Evolutionary conservation across 2,888 invertebrate genomes (phyloP).

Genomic region (Stenolophus ochropezus): DNA sequence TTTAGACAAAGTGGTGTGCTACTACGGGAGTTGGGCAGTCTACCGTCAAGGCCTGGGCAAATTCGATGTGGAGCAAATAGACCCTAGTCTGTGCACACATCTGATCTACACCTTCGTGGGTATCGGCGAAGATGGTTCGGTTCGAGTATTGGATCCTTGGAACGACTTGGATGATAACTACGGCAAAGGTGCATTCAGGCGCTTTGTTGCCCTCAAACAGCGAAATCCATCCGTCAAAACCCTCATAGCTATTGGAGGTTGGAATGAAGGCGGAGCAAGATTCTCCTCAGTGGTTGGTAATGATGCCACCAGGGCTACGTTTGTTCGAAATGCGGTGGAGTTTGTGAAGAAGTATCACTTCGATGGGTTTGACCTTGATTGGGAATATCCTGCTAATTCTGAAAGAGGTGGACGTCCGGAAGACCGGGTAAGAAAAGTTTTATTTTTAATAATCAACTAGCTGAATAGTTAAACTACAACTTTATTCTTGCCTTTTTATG

Average conservation of each 20-base stretch:
- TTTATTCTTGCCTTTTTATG: too few species aligned
- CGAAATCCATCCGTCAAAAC: slow-evolving; percentile 74
- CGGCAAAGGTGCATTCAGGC: slow-evolving; percentile 49
- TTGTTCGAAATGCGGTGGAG: slow-evolving; percentile 76
- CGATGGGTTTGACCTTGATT: slow-evolving; percentile 84
- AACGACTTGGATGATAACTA: slow-evolving; percentile 72
- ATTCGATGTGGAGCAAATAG: slow-evolving; percentile 80
- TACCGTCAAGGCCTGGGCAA: slow-evolving; percentile 80
- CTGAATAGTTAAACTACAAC: too few species aligned
- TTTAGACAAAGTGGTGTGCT: slow-evolving; percentile 81
- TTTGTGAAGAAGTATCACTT: slow-evolving; percentile 78
- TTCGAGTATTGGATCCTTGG: slow-evolving; percentile 77
- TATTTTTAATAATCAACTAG: not conserved
- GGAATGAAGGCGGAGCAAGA: slow-evolving; percentile 74
- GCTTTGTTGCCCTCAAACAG: slow-evolving; percentile 13
- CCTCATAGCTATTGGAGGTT: slow-evolving; percentile 80
- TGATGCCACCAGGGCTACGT: slow-evolving; percentile 72
- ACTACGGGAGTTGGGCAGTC: slow-evolving; percentile 85
- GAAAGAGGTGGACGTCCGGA: slow-evolving; percentile 74
- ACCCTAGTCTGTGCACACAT: slow-evolving; percentile 84
- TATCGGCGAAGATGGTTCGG: slow-evolving; percentile 74
- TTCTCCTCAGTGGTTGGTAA: slow-evolving; percentile 71
- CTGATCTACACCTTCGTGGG: slow-evolving; percentile 85
- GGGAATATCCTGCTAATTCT: slow-evolving; percentile 80
- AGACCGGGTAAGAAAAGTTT: slow-evolving; percentile 69